phyloP scores from a whole-genome alignment of 2,888 invertebrate genomes.

The Eurois occulta region DNA sequence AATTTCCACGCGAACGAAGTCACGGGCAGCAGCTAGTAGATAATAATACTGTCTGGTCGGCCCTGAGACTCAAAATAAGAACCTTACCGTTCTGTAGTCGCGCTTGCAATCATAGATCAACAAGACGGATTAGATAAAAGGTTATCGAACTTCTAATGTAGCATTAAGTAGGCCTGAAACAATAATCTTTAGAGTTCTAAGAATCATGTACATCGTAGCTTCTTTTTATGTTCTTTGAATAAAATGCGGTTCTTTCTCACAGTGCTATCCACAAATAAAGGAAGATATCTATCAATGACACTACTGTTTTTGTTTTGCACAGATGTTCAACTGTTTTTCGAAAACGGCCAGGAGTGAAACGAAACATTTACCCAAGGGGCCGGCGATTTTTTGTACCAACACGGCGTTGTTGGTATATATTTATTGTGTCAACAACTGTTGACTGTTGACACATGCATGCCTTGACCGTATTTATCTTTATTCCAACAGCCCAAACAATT shows the following conservation, averaged over 20 bases:
- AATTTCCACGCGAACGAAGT: too few relatives aligned
- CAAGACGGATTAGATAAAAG: constrained; percentile 50
- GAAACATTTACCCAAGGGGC: constrained; percentile 28
- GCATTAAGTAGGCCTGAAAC: not conserved
- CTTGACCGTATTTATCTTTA: constrained; percentile 66
- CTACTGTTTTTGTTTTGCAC: constrained; percentile 58
- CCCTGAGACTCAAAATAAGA: not conserved
- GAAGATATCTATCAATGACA: constrained; percentile 59
- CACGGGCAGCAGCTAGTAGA: too few relatives aligned
- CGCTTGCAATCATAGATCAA: constrained; percentile 42
- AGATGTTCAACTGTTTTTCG: constrained; percentile 55
- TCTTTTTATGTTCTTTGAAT: constrained; percentile 4
- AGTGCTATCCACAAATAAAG: constrained; percentile 41
- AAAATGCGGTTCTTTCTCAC: constrained; percentile 19
- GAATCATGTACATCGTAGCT: constrained; percentile 9
- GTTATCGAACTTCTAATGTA: constrained; percentile 42
- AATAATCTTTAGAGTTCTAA: not conserved
- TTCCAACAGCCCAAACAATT: constrained; percentile 68
- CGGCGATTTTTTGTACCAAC: constrained; percentile 20
- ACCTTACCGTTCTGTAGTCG: not conserved
- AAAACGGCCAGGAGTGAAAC: constrained; percentile 46
- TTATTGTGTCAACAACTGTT: constrained; percentile 36
- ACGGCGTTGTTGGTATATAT: too few relatives aligned
- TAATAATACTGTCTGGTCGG: constrained; percentile 17
- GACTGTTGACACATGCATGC: constrained; percentile 46